Evolutionary conservation across 2,888 invertebrate genomes (phyloP).

Genomic region (Mythimna pallens): DNA sequence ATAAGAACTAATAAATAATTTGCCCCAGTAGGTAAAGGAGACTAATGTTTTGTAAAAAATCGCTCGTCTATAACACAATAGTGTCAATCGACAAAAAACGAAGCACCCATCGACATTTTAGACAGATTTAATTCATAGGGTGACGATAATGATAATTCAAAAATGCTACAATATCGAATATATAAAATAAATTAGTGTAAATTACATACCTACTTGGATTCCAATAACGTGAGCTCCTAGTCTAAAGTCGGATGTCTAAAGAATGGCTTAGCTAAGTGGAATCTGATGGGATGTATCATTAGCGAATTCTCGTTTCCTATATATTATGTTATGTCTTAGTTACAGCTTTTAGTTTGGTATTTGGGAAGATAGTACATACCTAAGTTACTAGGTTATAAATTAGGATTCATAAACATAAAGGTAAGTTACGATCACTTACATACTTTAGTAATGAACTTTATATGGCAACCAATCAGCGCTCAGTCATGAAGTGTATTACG

Average conservation of each 20-base stretch:
- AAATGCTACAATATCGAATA: neutral
- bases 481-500: too few species aligned
- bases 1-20: too few species aligned
- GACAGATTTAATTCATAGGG: too few species aligned
- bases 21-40: too few species aligned
- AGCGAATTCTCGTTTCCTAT: conserved; percentile 34
- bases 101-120: too few species aligned
- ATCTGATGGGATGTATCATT: conserved; percentile 54
- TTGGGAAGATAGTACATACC: neutral
- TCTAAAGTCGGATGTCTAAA: conserved; percentile 42
- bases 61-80: too few species aligned
- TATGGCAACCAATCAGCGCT: too few species aligned
- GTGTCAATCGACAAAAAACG: too few species aligned
- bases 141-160: neutral
- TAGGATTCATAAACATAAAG: neutral
- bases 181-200: conserved; percentile 4
- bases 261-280: conserved; percentile 50
- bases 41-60: too few species aligned
- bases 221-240: conserved; percentile 21
- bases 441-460: too few species aligned
- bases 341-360: conserved; percentile 20
- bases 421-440: neutral
- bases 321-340: conserved; percentile 1
- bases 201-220: conserved; percentile 9
- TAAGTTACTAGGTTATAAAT: neutral